Evolutionary conservation across 2,113 vertebrate genomes (phyloP).

Genomic region (Tachuris rubrigastra): DNA sequence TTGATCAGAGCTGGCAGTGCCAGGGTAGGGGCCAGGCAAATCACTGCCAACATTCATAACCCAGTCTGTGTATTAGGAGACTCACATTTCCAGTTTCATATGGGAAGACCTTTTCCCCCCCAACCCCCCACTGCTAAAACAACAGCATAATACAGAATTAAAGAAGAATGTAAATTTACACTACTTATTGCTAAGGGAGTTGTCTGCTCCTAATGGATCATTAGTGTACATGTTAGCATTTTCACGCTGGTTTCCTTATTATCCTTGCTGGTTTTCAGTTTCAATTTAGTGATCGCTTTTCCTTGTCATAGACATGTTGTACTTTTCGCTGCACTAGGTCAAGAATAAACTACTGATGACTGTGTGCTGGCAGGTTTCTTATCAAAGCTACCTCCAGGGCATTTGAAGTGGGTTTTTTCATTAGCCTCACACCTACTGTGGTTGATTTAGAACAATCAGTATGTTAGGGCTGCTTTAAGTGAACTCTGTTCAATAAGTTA

Average conservation of each 20-base stretch:
- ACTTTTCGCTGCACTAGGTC: not conserved
- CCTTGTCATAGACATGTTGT: not conserved
- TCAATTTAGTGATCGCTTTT: not conserved
- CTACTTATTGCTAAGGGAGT: not conserved
- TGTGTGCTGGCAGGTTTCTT: not conserved
- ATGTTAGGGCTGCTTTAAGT: not conserved
- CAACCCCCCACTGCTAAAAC: not conserved
- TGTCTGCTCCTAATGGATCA: not conserved
- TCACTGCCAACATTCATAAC: accelerated
- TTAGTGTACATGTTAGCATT: not conserved
- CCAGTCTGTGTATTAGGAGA: not conserved
- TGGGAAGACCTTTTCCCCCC: not conserved
- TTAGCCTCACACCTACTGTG: not conserved
- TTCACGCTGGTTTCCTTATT: not conserved
- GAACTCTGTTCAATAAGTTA: not conserved
- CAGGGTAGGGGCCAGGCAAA: not conserved
- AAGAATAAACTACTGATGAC: not conserved
- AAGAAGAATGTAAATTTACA: not conserved
- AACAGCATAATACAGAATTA: not conserved
- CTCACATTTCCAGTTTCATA: not conserved
- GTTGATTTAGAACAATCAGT: not conserved
- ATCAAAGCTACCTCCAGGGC: not conserved
- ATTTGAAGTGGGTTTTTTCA: not conserved
- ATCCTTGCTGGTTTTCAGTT: not conserved
- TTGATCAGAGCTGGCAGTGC: accelerated